Conservation (phyloP, 2,797 vertebrate genomes). For the Sciurus vulgaris region DNA sequence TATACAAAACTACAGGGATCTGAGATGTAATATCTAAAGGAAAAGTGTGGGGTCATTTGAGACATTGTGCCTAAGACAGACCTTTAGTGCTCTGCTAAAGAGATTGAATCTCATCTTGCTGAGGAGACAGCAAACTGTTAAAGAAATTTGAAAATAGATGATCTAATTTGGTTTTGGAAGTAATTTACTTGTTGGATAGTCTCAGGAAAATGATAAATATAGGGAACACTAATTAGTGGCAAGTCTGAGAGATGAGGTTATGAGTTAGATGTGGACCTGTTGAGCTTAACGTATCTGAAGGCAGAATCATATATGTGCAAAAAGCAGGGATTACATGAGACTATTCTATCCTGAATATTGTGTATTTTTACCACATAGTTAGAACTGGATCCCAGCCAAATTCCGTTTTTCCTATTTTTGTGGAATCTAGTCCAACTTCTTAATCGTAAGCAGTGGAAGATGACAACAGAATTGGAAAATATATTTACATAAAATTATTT, state of each 20-base stretch:
- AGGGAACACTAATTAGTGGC: background rate
- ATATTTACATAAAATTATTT: too few species aligned
- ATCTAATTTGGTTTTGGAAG: background rate
- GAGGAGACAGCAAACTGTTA: background rate
- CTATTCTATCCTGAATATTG: background rate
- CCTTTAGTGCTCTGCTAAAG: background rate
- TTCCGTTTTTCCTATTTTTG: background rate
- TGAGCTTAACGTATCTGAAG: background rate
- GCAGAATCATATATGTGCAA: background rate
- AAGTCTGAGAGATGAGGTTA: background rate
- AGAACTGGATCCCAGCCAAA: background rate
- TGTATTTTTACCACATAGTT: background rate
- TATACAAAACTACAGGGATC: background rate
- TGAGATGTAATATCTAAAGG: background rate
- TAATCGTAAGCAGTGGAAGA: background rate
- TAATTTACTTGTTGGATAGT: background rate
- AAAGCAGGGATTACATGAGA: background rate
- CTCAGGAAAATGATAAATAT: background rate
- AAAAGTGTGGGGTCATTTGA: background rate
- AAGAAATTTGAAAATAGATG: background rate
- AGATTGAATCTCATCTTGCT: background rate
- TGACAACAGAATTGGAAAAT: too few species aligned
- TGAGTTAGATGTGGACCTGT: background rate
- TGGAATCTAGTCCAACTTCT: background rate
- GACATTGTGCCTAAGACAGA: background rate